A percentile compares a stretch with the other conserved stretches of the same genome.
phyloP scores from a whole-genome alignment of 2,888 invertebrate genomes.

The Saturnia pavonia region DNA sequence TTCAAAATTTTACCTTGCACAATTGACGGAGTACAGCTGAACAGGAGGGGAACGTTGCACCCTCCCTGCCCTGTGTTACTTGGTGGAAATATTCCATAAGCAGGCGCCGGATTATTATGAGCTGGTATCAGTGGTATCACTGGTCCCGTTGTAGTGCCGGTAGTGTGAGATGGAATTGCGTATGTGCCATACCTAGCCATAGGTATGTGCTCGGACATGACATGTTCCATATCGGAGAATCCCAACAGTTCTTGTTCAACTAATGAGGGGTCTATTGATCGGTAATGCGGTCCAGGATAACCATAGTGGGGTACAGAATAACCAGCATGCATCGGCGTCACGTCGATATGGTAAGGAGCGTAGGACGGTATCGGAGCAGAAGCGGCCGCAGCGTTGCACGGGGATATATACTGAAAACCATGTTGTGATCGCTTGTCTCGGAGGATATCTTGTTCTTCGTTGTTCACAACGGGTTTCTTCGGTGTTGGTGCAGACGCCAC shows the following conservation, averaged over 20 bases:
- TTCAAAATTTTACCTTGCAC: constrained; percentile 56
- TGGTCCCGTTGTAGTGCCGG: not conserved
- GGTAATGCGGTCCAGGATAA: constrained; percentile 48
- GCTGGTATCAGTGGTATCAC: constrained; percentile 24
- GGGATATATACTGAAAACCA: constrained; percentile 40
- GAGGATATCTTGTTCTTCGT: constrained; percentile 36
- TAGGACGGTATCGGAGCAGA: constrained; percentile 37
- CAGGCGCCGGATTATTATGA: constrained; percentile 40
- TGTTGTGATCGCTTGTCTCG: constrained; percentile 49
- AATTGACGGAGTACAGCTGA: constrained; percentile 69
- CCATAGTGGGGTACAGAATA: constrained; percentile 39
- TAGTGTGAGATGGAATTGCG: constrained; percentile 27
- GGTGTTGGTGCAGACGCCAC: constrained; percentile 44
- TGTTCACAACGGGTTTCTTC: constrained; percentile 29
- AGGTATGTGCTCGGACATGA: constrained; percentile 48
- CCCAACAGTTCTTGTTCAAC: constrained; percentile 52
- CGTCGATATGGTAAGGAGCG: constrained; percentile 33
- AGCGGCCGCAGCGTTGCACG: constrained; percentile 52
- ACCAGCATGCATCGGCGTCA: constrained; percentile 33
- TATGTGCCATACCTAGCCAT: constrained; percentile 52
- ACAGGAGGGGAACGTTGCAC: constrained; percentile 62
- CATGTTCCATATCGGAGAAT: constrained; percentile 58
- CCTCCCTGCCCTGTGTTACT: constrained; percentile 50
- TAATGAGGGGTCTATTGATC: constrained; percentile 41
- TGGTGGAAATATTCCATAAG: constrained; percentile 63